Percentiles rank a stretch among this genome's conserved stretches.
Evolutionary conservation across 1,140 invertebrate species (phyloP).

Genomic region (Drosophila sucinea): DNA sequence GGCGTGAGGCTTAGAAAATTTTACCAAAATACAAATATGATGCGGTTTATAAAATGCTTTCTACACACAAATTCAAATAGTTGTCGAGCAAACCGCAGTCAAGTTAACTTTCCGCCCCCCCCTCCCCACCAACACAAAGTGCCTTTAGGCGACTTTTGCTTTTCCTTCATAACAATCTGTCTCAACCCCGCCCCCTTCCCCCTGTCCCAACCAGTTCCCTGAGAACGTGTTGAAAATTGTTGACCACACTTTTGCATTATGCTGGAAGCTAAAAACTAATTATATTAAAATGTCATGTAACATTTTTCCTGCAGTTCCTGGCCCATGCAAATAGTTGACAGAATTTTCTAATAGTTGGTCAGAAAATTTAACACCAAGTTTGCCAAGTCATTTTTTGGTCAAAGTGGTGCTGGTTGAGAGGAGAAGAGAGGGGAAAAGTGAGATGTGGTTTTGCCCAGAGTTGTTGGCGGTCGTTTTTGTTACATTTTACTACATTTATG

Average conservation of each 20-base stretch:
- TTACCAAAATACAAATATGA: slow-evolving; percentile 62
- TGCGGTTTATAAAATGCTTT: slow-evolving; percentile 69
- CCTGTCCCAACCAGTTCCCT: not conserved
- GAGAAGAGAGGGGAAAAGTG: slow-evolving; percentile 3
- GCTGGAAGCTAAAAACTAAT: slow-evolving; percentile 75
- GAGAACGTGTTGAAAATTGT: slow-evolving; percentile 73
- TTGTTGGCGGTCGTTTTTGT: slow-evolving; percentile 2
- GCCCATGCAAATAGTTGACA: slow-evolving; percentile 60
- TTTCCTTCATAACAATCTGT: not conserved
- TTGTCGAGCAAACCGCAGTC: slow-evolving; percentile 47
- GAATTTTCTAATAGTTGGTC: slow-evolving; percentile 48
- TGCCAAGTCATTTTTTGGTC: slow-evolving; percentile 68
- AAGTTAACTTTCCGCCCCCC: slow-evolving; percentile 56
- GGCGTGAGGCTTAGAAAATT: slow-evolving; percentile 62
- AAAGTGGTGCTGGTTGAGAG: not conserved
- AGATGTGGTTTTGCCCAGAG: slow-evolving; percentile 36
- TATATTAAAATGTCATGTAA: slow-evolving; percentile 80
- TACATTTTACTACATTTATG: not conserved
- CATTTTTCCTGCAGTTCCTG: slow-evolving; percentile 57
- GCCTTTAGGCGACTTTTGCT: slow-evolving; percentile 41
- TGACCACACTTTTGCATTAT: slow-evolving; percentile 79
- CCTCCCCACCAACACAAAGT: not conserved
- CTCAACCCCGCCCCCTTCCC: too few species aligned
- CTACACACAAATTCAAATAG: slow-evolving; percentile 63
- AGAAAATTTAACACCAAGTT: slow-evolving; percentile 60